Evolutionary conservation across 92 coral and sea anemone genomes (phyloP), one percentile per base, ranked within the genome.

Genomic region (Chrysogorgia sp.): DNA sequence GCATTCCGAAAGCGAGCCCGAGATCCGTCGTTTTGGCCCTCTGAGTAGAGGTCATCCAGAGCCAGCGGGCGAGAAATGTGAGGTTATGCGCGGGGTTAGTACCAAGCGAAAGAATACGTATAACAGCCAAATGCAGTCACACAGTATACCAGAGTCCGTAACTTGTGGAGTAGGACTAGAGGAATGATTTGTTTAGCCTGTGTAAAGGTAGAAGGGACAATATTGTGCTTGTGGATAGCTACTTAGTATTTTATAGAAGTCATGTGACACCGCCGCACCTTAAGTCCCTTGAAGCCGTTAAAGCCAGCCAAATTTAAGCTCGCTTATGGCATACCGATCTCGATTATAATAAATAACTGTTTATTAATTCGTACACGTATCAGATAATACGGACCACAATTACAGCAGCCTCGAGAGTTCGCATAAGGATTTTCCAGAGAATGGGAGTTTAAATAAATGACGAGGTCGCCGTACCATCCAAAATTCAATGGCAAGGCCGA

Each of bases 21-120:
- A 67, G 88, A 88, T 65, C 52, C 19, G 1, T 34, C 80, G 2
- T 88, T 72, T 33, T 88, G 89, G 88, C 91, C 91, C 8, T 26
- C 50, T 84, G 89, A 81, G 71, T 10, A 34, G 25, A 19, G 89
- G 80, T 20, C 63, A 80, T 24, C 31, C n/a, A n/a, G n/a, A 65
- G 68, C 83, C 79, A 40, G 77, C 40, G 52, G 63, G 84, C 15
- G 52, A 45, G 4, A 67, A 81, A 45, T 84, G 88, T 56, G 64
- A 61, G 15, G 71, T n/a, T 66, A 57, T 89, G 83, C 34, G 77
- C 87, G 17, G 86, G 80, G n/a, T n/a, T n/a, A n/a, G 31, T 65
- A 47, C 56, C 86, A 81, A 65, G 56, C 83, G 9, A 50, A 15
- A 12, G 68, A n/a, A n/a, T n/a, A 84, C 83, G 71, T 67, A n/a